phyloP scores from a whole-genome alignment of 2,113 vertebrate species.

The Albula glossodonta region DNA sequence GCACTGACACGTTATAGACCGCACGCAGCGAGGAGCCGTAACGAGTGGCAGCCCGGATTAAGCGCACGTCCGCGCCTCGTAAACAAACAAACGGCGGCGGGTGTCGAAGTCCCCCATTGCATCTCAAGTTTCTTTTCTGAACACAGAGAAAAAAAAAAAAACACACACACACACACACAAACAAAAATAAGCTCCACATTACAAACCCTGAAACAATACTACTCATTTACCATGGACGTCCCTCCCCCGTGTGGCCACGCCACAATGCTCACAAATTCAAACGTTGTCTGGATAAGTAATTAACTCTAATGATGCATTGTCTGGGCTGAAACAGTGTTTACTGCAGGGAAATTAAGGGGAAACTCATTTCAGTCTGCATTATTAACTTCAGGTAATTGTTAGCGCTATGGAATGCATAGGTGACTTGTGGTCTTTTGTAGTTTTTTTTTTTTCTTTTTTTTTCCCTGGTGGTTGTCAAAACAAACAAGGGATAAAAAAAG shows the following conservation, averaged over 20 bases:
- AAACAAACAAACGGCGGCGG: background rate
- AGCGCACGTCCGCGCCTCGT: background rate
- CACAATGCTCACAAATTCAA: background rate
- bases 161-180: too few species aligned
- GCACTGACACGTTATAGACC: background rate
- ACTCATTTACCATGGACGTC: background rate
- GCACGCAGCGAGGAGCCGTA: background rate
- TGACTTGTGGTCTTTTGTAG: background rate
- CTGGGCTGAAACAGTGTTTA: background rate
- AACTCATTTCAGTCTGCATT: constrained; percentile 4
- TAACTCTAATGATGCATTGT: background rate
- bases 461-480: background rate
- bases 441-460: background rate
- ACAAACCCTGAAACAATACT: background rate
- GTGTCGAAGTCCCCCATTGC: background rate
- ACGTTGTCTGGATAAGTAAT: background rate
- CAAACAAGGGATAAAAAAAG: background rate
- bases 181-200: too few species aligned
- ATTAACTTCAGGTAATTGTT: constrained; percentile 8
- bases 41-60: background rate
- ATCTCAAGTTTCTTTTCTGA: background rate
- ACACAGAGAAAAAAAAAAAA: background rate
- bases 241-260: background rate
- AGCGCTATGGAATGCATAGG: background rate
- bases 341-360: constrained; percentile 1